These are phyloP conservation scores for Pomacea maculata DNA, from an alignment of 1,140 invertebrate species.

Conservation along the genomic window DNA sequence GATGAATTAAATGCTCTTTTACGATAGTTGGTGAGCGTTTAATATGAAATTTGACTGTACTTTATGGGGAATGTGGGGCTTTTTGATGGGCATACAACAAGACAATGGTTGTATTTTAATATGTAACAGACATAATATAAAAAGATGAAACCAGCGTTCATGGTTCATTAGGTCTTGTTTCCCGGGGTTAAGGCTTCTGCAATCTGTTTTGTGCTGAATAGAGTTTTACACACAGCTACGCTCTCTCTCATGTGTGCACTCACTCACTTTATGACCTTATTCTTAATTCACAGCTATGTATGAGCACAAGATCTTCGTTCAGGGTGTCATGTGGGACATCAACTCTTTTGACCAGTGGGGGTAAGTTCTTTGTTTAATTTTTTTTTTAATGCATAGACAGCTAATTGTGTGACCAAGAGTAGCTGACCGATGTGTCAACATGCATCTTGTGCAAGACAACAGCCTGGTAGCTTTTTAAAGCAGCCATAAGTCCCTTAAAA, in stretches of 20 bases:
- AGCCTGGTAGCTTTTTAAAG: not conserved
- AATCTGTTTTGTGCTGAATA: not conserved
- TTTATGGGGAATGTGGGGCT: no score
- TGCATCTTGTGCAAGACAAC: not conserved
- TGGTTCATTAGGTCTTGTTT: no score
- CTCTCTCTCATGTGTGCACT: not conserved
- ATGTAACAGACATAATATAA: no score
- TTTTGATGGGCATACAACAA: no score
- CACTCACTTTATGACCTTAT: constrained; percentile 14
- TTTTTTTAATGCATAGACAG: not conserved
- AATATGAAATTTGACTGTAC: no score
- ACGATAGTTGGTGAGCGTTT: no score
- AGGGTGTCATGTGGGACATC: constrained; percentile 99
- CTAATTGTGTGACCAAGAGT: no score
- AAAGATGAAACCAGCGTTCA: no score
- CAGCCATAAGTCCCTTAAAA: not conserved
- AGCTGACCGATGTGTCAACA: no score
- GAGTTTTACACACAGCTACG: not conserved
- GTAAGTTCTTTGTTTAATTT: constrained; percentile 67
- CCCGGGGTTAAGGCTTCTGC: no score
- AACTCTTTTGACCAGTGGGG: constrained; percentile 99
- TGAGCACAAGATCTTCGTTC: constrained; percentile 98
- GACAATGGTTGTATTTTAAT: no score
- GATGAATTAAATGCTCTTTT: no score
- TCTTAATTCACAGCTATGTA: constrained; percentile 82